Evolutionary conservation across 2,113 vertebrate genomes (phyloP).

Genomic region (Callopanchax toddi): DNA sequence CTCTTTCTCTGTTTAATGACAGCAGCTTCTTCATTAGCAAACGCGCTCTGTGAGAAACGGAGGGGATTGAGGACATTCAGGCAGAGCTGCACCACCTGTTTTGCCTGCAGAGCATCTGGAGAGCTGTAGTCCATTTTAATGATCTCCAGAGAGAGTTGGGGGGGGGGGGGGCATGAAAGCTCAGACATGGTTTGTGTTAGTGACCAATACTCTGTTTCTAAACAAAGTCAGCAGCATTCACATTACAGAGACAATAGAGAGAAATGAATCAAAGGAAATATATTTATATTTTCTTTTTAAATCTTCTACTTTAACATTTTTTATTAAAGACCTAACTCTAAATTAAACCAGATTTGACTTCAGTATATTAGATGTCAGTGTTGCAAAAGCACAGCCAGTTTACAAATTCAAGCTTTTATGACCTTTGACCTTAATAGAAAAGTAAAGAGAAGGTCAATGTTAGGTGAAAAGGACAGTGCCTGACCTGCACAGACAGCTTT

Average conservation of each 20-base stretch:
- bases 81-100: slow-evolving; percentile 57
- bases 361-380: too few species aligned
- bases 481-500: slow-evolving; percentile 88
- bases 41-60: slow-evolving; percentile 33
- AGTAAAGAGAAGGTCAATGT: slow-evolving; percentile 1
- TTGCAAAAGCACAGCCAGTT: slow-evolving; percentile 1
- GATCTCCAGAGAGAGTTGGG: slow-evolving; percentile 39
- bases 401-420: background rate
- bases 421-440: slow-evolving; percentile 1
- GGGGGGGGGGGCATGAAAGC: slow-evolving; percentile 13
- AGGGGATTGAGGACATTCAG: slow-evolving; percentile 33
- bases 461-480: slow-evolving; percentile 1
- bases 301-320: too few species aligned
- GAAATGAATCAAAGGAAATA: slow-evolving; percentile 13
- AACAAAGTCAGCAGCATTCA: slow-evolving; percentile 20
- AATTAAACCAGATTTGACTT: too few species aligned
- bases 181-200: slow-evolving; percentile 60
- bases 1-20: slow-evolving; percentile 39
- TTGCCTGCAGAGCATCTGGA: slow-evolving; percentile 64
- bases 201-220: slow-evolving; percentile 28
- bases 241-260: slow-evolving; percentile 33
- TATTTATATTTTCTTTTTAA: slow-evolving; percentile 4
- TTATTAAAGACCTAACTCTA: too few species aligned
- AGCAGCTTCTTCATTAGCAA: slow-evolving; percentile 48
- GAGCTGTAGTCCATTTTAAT: slow-evolving; percentile 35